These are phyloP conservation scores for Elephas maximus DNA, from an alignment of 2,113 vertebrate genomes.

Conservation along the genomic window DNA sequence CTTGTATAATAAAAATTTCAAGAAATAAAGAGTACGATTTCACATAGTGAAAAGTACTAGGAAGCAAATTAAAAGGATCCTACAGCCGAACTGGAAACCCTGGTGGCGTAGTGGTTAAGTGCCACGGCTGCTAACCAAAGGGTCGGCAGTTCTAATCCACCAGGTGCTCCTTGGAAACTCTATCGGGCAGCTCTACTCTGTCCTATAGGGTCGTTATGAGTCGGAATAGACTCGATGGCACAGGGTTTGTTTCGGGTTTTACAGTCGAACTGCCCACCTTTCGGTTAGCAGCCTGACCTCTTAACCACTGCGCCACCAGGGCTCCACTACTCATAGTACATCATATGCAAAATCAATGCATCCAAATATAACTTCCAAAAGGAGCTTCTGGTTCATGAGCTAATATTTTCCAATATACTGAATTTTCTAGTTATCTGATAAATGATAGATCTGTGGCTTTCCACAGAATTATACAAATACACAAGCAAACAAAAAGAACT, in stretches of 20 bases:
- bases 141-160: too few relatives aligned
- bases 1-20: not conserved
- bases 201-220: too few relatives aligned
- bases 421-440: constrained; percentile 12
- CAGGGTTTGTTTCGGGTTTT: not conserved
- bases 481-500: not conserved
- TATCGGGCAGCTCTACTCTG: too few relatives aligned
- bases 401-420: not conserved
- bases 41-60: not conserved
- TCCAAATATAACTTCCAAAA: not conserved
- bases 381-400: not conserved
- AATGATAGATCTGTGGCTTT: not conserved
- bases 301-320: too few relatives aligned
- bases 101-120: too few relatives aligned
- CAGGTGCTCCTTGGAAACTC: too few relatives aligned
- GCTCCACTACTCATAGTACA: not conserved
- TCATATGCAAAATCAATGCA: not conserved
- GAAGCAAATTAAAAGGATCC: not conserved
- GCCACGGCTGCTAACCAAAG: too few relatives aligned
- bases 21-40: not conserved
- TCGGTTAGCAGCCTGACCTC: too few relatives aligned
- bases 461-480: not conserved
- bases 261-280: not conserved
- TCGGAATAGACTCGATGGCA: too few relatives aligned
- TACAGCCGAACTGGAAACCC: not conserved